Evolutionary conservation across 2,113 vertebrate species (phyloP), one percentile per base, ranked within the genome.

Genomic region (Rhinichthys klamathensis): DNA sequence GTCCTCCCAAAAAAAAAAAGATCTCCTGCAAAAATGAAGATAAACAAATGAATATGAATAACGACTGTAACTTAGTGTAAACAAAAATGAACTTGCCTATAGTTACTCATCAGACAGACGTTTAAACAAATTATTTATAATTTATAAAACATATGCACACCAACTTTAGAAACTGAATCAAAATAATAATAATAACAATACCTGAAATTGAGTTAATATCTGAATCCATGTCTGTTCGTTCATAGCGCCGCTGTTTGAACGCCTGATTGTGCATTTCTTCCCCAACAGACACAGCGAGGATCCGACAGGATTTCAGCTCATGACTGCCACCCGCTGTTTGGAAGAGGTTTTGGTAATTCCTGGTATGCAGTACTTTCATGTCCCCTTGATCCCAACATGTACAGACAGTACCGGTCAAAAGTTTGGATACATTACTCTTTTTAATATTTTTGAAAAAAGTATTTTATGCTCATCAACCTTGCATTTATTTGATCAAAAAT

Each of bases 161-260:
- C 6, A 21, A 21, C 54, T 21, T 56, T 56, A 56, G 18, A 23
- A 56, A 56, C 54, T 8, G 7, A 56, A 56, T 56, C 2, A 23
- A 23, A 44, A 7, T 18, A 23, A 27, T 5, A 44, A 49, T 6
- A 74, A 46, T 6, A 74, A 78, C 13, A 46, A 1, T 65, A 82
- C 80, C 80, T 82, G 65, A 38, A 82, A 82, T 5, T 56, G 44
- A 38, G 49, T 25, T 35, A 72, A 56, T 13, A 32, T 27, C 27
- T n/a, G 49, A 35, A 38, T 70, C 65, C 6, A 82, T 15, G 38
- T 15, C 10, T 38, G 18, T 30, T 82, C 46, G 6, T 38, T 82
- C 80, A 82, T 56, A 38, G 46, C 63, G 16, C 60, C 9, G 16
- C 25, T 30, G 6, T 32, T 61, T 41, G 38, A 8, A 80, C 30